Percentiles rank a stretch among this genome's conserved stretches.
phyloP scores from a whole-genome alignment of 2,797 vertebrate genomes.

The Myioborus melanocephalus region DNA sequence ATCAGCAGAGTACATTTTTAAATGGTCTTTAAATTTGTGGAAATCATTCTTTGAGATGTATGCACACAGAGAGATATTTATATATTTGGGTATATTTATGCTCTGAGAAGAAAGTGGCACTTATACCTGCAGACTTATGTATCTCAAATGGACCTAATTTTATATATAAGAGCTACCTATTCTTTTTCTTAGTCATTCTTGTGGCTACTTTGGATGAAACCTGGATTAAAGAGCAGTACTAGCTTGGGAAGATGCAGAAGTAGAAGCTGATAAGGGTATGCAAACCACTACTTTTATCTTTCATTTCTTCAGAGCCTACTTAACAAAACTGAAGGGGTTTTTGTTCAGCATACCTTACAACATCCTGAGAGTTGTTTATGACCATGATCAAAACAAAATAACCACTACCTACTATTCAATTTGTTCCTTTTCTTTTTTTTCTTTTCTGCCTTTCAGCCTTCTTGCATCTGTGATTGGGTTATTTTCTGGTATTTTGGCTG shows the following conservation, averaged over 20 bases:
- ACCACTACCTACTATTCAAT: neutral
- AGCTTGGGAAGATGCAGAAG: neutral
- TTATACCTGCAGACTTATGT: neutral
- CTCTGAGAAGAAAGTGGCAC: neutral
- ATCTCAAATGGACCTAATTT: neutral
- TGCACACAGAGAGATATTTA: neutral
- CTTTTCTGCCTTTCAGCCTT: neutral
- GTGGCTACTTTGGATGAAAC: neutral
- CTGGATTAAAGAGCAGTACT: neutral
- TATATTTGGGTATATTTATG: neutral
- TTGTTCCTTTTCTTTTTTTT: neutral
- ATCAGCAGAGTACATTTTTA: neutral
- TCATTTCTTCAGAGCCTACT: neutral
- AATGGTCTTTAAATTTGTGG: neutral
- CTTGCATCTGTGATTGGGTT: neutral
- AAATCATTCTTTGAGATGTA: neutral
- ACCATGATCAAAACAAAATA: neutral
- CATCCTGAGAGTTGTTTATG: conserved; percentile 12
- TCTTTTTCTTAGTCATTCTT: neutral
- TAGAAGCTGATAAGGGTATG: neutral
- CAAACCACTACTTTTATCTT: neutral
- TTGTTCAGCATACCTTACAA: conserved; percentile 1
- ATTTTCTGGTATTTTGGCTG: neutral
- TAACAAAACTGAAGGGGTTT: neutral
- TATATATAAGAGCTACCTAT: neutral